A percentile compares a stretch with the other conserved stretches of the same genome.
Evolutionary conservation across 2,888 invertebrate species (phyloP).

Genomic region (Seira musarum): DNA sequence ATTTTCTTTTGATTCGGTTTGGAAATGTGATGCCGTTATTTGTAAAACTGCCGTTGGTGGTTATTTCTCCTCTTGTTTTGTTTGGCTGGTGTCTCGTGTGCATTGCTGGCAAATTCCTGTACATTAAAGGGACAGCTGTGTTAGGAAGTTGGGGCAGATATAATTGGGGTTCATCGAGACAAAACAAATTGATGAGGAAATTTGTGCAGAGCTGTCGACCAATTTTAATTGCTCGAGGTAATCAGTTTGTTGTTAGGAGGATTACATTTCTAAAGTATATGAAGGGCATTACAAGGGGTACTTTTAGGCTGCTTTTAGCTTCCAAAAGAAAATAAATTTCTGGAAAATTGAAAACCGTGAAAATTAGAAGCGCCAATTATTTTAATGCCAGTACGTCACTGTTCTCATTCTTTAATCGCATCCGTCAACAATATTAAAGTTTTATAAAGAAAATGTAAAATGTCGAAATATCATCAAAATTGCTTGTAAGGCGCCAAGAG

Average conservation of each 20-base stretch:
- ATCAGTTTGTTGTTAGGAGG: slow-evolving; percentile 12
- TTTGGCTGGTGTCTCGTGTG: background rate
- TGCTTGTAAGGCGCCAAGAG: no score
- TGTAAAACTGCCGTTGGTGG: no score
- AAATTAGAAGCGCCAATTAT: no score
- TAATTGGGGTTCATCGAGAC: background rate
- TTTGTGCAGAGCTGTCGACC: slow-evolving; percentile 18
- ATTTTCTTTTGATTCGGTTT: background rate
- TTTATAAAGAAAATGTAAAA: no score
- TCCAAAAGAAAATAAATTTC: no score
- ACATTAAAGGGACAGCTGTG: background rate
- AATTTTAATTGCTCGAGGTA: slow-evolving; percentile 9
- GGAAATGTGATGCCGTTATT: background rate
- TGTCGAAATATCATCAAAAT: no score
- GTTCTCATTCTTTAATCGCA: no score
- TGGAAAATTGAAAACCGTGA: no score
- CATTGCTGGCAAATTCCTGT: background rate
- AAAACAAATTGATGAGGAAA: background rate
- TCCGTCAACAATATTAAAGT: no score
- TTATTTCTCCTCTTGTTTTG: background rate
- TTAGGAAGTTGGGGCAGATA: background rate
- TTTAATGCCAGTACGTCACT: no score
- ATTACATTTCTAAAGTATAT: no score
- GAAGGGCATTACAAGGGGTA: background rate
- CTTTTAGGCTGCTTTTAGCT: background rate